phyloP scores from a whole-genome alignment of 2,797 vertebrate species.

The Catharus ustulatus region DNA sequence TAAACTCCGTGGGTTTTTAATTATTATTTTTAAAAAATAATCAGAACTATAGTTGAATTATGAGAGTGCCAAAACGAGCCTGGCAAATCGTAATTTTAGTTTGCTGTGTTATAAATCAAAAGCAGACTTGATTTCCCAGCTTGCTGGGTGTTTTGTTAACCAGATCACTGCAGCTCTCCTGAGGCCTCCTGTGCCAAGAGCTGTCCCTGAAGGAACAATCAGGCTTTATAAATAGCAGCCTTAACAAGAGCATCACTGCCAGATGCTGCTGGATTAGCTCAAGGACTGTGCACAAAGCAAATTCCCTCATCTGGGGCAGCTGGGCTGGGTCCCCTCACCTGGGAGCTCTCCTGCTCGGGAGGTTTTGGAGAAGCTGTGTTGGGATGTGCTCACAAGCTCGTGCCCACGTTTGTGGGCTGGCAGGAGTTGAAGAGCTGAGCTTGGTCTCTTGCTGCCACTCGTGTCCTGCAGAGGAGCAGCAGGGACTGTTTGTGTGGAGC shows the following conservation, averaged over 20 bases:
- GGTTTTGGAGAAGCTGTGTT: constrained; percentile 25
- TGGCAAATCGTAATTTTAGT: constrained; percentile 52
- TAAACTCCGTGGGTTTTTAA: constrained; percentile 37
- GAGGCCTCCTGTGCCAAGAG: background rate
- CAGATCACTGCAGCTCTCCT: constrained; percentile 40
- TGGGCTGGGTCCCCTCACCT: constrained; percentile 38
- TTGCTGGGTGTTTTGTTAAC: constrained; percentile 65
- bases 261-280: constrained; percentile 39
- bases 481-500: constrained; percentile 1
- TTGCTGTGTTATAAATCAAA: constrained; percentile 65
- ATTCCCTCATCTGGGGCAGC: constrained; percentile 55
- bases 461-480: constrained; percentile 29
- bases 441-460: constrained; percentile 37
- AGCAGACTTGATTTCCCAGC: constrained; percentile 55
- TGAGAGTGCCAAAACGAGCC: constrained; percentile 58
- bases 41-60: constrained; percentile 49
- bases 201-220: constrained; percentile 57
- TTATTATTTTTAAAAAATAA: constrained; percentile 27
- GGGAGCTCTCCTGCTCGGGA: constrained; percentile 39
- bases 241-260: constrained; percentile 23
- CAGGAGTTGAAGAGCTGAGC: constrained; percentile 40
- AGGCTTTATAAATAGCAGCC: constrained; percentile 68
- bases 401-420: constrained; percentile 24
- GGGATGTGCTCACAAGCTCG: background rate
- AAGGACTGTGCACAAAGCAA: constrained; percentile 26